Evolutionary conservation across 2,888 invertebrate genomes (phyloP).

Genomic region (Eugnorisma glareosa): DNA sequence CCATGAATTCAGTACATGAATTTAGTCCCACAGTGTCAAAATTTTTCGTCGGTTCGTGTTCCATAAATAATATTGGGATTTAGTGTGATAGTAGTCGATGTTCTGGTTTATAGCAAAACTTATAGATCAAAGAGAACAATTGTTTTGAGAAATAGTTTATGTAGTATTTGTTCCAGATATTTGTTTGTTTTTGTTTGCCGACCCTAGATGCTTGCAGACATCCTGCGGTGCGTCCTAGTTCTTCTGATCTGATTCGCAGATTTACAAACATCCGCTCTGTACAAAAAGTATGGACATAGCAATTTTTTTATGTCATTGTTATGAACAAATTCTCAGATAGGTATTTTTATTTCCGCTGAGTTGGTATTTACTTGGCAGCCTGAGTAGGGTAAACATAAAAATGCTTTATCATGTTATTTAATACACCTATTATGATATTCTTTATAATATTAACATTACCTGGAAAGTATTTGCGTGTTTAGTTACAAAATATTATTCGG

Average conservation of each 20-base stretch:
- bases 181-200: conserved; percentile 32
- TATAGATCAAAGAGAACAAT: conserved; percentile 40
- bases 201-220: conserved; percentile 60
- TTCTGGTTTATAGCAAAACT: conserved; percentile 12
- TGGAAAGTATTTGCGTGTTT: conserved; percentile 15
- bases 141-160: conserved; percentile 33
- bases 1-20: background rate
- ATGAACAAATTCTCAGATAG: background rate
- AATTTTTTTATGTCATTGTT: conserved; percentile 25
- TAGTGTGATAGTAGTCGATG: background rate
- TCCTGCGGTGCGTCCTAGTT: conserved; percentile 67
- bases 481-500: conserved; percentile 1
- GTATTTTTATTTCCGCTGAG: conserved; percentile 3
- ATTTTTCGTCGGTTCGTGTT: background rate
- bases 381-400: conserved; percentile 11
- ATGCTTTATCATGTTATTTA: conserved; percentile 35
- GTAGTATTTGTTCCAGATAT: conserved; percentile 39
- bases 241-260: conserved; percentile 64
- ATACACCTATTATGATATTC: conserved; percentile 3
- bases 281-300: conserved; percentile 40
- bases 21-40: background rate
- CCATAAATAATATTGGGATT: background rate
- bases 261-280: conserved; percentile 67
- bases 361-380: background rate
- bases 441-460: conserved; percentile 8